Conservation (phyloP, 23 tunicate genomes). For the Halocynthia roretzi region DNA sequence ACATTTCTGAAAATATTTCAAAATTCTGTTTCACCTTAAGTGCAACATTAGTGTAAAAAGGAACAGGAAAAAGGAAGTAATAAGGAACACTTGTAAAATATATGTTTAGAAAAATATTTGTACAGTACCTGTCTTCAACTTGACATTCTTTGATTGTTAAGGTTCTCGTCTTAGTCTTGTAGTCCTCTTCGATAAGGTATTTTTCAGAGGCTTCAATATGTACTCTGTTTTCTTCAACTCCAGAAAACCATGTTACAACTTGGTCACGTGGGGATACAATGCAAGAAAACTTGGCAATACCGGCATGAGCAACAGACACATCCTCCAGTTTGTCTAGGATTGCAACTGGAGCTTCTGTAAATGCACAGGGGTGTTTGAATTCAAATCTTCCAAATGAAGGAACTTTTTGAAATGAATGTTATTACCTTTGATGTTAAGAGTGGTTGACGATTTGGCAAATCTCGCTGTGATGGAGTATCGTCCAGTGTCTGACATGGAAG, state of each 20-base stretch:
- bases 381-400: neutral
- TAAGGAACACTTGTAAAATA: too few relatives aligned
- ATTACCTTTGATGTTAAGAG: conserved; percentile 14
- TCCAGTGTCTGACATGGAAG: conserved; percentile 4
- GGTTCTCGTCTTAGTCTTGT: conserved; percentile 13
- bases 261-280: conserved; percentile 14
- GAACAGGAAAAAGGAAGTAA: too few relatives aligned
- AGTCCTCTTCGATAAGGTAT: conserved; percentile 8
- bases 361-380: neutral
- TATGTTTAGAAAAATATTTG: too few relatives aligned
- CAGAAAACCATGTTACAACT: conserved; percentile 17
- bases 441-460: conserved; percentile 11
- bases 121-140: conserved; percentile 16
- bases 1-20: neutral
- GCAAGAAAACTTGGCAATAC: conserved; percentile 17
- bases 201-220: conserved; percentile 4
- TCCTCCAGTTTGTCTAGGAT: conserved; percentile 3
- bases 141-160: conserved; percentile 25
- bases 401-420: neutral
- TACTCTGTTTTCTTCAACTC: neutral
- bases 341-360: conserved; percentile 5
- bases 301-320: conserved; percentile 5
- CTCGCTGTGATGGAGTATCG: conserved; percentile 3
- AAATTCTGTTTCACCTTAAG: too few relatives aligned
- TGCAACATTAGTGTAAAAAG: too few relatives aligned